Evolutionary conservation across 2,113 vertebrate genomes (phyloP).

Genomic region (Gobiocypris rarus): DNA sequence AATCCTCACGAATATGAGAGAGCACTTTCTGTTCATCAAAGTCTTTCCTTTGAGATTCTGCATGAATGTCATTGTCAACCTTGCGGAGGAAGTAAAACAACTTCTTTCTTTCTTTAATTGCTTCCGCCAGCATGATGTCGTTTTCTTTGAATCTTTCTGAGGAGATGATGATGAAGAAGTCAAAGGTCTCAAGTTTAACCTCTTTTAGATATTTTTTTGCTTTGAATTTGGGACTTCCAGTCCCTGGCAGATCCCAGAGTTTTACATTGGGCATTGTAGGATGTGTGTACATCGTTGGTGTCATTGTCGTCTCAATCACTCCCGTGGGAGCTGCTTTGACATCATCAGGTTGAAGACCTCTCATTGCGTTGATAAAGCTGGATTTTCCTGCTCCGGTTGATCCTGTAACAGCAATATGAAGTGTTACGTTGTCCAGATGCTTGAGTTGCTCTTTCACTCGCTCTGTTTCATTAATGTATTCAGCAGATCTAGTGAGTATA

Average conservation of each 20-base stretch:
- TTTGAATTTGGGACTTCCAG: slow-evolving; percentile 64
- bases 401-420: slow-evolving; percentile 73
- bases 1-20: slow-evolving; percentile 32
- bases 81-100: slow-evolving; percentile 55
- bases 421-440: slow-evolving; percentile 37
- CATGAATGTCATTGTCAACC: slow-evolving; percentile 48
- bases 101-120: slow-evolving; percentile 62
- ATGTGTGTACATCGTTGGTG: slow-evolving; percentile 66
- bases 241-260: slow-evolving; percentile 76
- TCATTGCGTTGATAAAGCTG: slow-evolving; percentile 74
- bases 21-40: slow-evolving; percentile 42
- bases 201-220: slow-evolving; percentile 67
- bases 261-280: slow-evolving; percentile 66
- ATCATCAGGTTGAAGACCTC: slow-evolving; percentile 68
- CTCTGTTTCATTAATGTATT: neutral
- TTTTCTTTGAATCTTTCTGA: slow-evolving; percentile 68
- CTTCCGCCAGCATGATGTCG: slow-evolving; percentile 66
- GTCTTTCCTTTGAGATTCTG: slow-evolving; percentile 23
- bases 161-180: slow-evolving; percentile 76
- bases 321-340: slow-evolving; percentile 67
- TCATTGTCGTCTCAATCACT: slow-evolving; percentile 69
- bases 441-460: slow-evolving; percentile 15
- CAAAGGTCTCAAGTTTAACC: slow-evolving; percentile 66
- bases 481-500: neutral
- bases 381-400: slow-evolving; percentile 74